Base-by-base conservation (phyloP, 2,888 invertebrate species). In the Leptarthrus brevirostris region DNA sequence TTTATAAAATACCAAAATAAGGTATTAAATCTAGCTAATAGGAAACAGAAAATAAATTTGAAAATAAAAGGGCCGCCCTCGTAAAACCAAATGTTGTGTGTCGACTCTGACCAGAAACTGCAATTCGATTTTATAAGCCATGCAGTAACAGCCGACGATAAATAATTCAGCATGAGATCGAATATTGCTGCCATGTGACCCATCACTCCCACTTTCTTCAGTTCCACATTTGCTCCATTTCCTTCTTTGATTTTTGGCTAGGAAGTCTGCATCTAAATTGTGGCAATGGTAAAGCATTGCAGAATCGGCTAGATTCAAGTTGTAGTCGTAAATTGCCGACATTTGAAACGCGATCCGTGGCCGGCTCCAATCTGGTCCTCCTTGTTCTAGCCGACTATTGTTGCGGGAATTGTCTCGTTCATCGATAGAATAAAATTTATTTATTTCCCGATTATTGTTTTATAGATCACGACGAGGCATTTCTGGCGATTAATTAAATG, bases 361-460 rank as follows among this genome's bases (percentile, higher is more conserved):
- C 47, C 16, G 36, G 14, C 40, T 30, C 30, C 40, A 40, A 12
- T 40, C 40, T 10, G 18, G 12, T 36, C 36, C 40, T 24, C 36
- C 20, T n/a, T n/a, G n/a, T n/a, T n/a, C n/a, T 16, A 20, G 26
- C 10, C 44, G 64, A 44, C 12, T 16, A 64, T 64, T 64, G 64
- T 64, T 64, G 64, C 64, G 22, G 64, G 24, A 24, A 22, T 44
- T 47, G 47, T 64, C 14, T 64, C 24, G 44, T 47, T 58, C 58
- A 58, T 58, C 36, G 12, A 12, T 44, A 44, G 47, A 36, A 47
- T 64, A 36, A 64, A 64, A 64, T 64, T 64, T 64, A 64, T 64
- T 47, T 64, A 64, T 64, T 64, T 64, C 47, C 64, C 64, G 64
- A 64, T 64, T 64, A 64, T 64, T 64, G 64, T 64, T 64, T 64